A percentile compares a stretch with the other conserved stretches of the same genome.
These are phyloP conservation scores for Centrocercus urophasianus DNA, from an alignment of 2,113 vertebrate genomes.

Conservation along the genomic window DNA sequence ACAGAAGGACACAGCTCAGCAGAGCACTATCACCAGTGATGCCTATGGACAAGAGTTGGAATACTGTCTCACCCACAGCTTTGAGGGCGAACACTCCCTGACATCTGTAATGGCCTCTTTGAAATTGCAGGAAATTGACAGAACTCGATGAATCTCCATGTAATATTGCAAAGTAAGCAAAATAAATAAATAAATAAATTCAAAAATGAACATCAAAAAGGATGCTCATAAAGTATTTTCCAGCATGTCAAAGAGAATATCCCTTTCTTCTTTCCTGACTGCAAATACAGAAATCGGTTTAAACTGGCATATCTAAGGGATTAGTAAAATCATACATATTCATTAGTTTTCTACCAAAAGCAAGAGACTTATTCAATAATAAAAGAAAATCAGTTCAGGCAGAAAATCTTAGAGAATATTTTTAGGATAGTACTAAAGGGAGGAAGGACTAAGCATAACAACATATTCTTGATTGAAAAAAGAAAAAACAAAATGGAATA, in stretches of 20 bases:
- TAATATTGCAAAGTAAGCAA: neutral
- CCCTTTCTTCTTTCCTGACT: neutral
- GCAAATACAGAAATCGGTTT: neutral
- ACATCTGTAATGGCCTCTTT: neutral
- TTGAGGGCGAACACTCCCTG: neutral
- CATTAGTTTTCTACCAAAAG: neutral
- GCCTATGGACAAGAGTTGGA: neutral
- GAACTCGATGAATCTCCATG: neutral
- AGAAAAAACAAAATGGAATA: neutral
- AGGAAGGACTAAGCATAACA: neutral
- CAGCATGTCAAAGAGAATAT: neutral
- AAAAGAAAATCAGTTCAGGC: neutral
- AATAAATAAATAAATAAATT: neutral
- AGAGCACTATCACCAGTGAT: neutral
- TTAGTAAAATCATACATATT: neutral
- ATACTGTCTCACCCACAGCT: neutral
- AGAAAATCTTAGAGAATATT: neutral
- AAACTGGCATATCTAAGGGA: neutral
- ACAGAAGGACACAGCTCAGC: neutral
- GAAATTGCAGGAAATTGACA: neutral
- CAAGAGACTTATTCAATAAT: neutral
- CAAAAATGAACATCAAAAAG: neutral
- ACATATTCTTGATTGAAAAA: neutral
- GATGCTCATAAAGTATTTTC: neutral
- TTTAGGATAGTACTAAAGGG: neutral